phyloP scores from a whole-genome alignment of 2,113 vertebrate species.

The Benitochromis conjunctus region DNA sequence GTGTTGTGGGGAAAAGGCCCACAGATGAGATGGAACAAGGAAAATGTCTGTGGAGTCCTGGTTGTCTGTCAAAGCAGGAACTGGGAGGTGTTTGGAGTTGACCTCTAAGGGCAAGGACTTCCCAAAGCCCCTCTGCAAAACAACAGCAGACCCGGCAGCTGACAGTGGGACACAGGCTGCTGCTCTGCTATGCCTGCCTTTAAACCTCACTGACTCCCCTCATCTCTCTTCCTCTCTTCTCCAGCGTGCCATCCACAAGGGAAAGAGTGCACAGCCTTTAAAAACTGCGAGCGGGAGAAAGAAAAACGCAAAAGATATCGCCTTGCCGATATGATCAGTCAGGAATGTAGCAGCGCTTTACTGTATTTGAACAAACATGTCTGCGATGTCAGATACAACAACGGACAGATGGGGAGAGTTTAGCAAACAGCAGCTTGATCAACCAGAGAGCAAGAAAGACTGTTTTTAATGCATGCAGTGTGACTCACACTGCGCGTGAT shows the following conservation, averaged over 20 bases:
- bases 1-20: conserved; percentile 22
- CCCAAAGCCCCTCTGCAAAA: conserved; percentile 75
- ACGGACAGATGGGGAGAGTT: conserved; percentile 6
- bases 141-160: conserved; percentile 62
- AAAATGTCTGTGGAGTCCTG: conserved; percentile 63
- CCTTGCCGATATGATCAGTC: conserved; percentile 67
- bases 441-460: conserved; percentile 8
- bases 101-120: conserved; percentile 75
- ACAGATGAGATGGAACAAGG: conserved; percentile 66
- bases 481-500: neutral
- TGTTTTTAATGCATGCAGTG: conserved; percentile 17
- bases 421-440: conserved; percentile 15
- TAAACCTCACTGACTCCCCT: conserved; percentile 14
- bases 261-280: neutral
- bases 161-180: conserved; percentile 35
- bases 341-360: conserved; percentile 65
- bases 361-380: conserved; percentile 68
- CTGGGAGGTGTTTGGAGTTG: conserved; percentile 68
- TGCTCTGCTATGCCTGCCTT: conserved; percentile 1
- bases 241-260: neutral
- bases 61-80: conserved; percentile 79
- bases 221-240: neutral
- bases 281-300: neutral
- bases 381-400: conserved; percentile 61
- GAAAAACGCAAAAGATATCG: conserved; percentile 34